These are phyloP conservation scores for Saturnia pavonia DNA, from an alignment of 2,888 invertebrate species.

Conservation along the genomic window DNA sequence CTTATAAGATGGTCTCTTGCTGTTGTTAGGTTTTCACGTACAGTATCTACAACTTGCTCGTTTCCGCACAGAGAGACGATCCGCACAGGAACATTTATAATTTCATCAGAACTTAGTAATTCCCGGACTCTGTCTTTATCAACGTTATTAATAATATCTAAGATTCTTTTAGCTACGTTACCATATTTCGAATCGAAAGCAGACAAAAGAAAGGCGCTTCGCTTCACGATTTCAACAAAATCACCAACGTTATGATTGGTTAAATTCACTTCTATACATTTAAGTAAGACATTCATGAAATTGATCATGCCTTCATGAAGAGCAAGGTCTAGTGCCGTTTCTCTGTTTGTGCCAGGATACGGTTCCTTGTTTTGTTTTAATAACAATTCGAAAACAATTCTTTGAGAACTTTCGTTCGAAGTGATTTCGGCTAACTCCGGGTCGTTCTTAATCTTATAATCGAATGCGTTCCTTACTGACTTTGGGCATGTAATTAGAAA, in stretches of 20 bases:
- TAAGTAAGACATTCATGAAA: constrained; percentile 17
- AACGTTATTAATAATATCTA: constrained; percentile 2
- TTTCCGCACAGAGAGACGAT: constrained; percentile 5
- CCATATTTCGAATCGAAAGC: constrained; percentile 2
- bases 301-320: constrained; percentile 19
- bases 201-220: background rate
- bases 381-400: constrained; percentile 42
- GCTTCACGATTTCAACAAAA: constrained; percentile 13
- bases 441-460: constrained; percentile 46
- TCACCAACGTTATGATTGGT: constrained; percentile 16
- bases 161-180: background rate
- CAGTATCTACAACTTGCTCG: constrained; percentile 4
- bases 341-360: background rate
- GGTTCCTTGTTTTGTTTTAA: constrained; percentile 32
- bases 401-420: constrained; percentile 30
- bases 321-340: constrained; percentile 9
- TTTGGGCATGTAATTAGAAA: constrained; percentile 36
- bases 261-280: constrained; percentile 17
- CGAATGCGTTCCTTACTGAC: constrained; percentile 40
- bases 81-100: constrained; percentile 10
- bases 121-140: constrained; percentile 10
- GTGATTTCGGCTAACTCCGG: constrained; percentile 31
- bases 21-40: constrained; percentile 3
- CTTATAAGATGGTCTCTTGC: background rate
- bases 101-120: constrained; percentile 1